Conservation (phyloP, 2,113 vertebrate species). For the Salminus brasiliensis region DNA sequence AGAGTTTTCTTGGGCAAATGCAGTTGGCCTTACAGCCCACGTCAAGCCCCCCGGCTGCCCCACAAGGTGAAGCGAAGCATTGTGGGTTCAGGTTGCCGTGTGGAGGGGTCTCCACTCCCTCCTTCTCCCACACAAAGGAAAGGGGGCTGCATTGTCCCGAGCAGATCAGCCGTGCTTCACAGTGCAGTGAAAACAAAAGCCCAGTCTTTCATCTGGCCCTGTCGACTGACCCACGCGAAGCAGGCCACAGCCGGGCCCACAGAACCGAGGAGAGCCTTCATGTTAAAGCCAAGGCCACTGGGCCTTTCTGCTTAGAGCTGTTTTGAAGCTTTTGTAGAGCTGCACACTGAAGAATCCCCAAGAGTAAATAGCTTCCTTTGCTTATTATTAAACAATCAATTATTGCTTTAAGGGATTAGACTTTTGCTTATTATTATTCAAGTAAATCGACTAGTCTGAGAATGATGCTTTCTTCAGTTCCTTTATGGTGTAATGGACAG, state of each 20-base stretch:
- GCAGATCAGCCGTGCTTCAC: conserved; percentile 12
- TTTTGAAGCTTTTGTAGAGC: background rate
- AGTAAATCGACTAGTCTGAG: no score
- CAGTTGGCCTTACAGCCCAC: background rate
- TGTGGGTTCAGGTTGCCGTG: conserved; percentile 19
- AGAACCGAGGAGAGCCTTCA: background rate
- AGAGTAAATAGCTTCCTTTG: background rate
- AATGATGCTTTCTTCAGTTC: no score
- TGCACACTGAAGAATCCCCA: background rate
- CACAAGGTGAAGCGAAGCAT: conserved; percentile 15
- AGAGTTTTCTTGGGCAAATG: background rate
- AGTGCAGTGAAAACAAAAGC: conserved; percentile 19
- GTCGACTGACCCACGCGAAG: conserved; percentile 2
- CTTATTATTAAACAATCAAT: background rate
- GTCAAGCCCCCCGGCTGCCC: background rate
- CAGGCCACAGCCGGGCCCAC: background rate
- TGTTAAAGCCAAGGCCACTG: background rate
- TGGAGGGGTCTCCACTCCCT: background rate
- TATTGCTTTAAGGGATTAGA: no score
- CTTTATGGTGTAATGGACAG: no score
- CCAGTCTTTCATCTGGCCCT: conserved; percentile 7
- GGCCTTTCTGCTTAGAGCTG: background rate
- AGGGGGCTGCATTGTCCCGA: conserved; percentile 20
- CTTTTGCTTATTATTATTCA: no score
- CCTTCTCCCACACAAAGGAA: conserved; percentile 21